Conservation (phyloP, 2,888 invertebrate genomes). For the Cataglyphis albicans region DNA sequence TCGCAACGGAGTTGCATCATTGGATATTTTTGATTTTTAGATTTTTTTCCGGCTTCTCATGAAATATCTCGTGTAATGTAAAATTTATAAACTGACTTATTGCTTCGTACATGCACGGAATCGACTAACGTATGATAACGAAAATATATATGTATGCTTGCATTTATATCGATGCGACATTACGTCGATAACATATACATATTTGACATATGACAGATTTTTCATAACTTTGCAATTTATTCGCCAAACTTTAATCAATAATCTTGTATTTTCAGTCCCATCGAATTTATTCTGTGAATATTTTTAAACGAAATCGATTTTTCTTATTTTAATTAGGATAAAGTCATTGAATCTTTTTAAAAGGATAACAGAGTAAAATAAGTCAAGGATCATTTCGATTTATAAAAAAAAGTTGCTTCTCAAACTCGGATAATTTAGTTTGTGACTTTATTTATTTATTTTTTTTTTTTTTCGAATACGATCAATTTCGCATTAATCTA, state of each 20-base stretch:
- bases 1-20: constrained; percentile 13
- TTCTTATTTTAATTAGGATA: background rate
- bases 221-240: background rate
- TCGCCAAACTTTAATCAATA: background rate
- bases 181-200: constrained; percentile 13
- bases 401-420: background rate
- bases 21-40: constrained; percentile 28
- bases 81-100: constrained; percentile 34
- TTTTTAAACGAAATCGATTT: background rate
- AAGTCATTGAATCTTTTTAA: background rate
- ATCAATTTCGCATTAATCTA: background rate
- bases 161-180: constrained; percentile 8
- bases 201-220: too few species aligned
- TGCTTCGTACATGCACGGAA: background rate
- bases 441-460: too few species aligned
- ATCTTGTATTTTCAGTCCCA: background rate
- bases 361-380: background rate
- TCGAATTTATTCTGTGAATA: background rate
- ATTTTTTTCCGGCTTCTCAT: constrained; percentile 17
- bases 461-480: background rate
- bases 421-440: background rate
- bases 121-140: constrained; percentile 5
- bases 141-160: background rate
- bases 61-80: background rate
- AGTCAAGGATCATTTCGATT: background rate